phyloP scores from a whole-genome alignment of 2,797 vertebrate species.

The Myotis pilosus region DNA sequence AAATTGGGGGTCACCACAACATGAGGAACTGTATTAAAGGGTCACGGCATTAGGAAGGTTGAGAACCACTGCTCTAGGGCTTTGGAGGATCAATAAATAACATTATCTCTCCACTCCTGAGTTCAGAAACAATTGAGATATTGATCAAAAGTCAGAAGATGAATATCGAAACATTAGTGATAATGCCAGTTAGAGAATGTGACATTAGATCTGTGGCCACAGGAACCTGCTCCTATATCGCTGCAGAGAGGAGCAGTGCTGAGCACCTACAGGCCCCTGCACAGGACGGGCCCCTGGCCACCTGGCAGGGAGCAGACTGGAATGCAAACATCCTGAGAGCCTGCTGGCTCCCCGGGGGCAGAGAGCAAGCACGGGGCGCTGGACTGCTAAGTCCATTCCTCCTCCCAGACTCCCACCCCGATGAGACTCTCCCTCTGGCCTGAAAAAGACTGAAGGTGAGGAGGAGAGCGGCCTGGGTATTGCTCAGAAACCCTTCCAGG shows the following conservation, averaged over 20 bases:
- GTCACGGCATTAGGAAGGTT: too few relatives aligned
- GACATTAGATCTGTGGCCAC: not conserved
- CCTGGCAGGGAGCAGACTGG: not conserved
- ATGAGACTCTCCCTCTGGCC: not conserved
- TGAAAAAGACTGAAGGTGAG: not conserved
- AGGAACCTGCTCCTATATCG: not conserved
- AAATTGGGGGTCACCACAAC: too few relatives aligned
- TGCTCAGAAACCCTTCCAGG: not conserved
- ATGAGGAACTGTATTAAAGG: too few relatives aligned
- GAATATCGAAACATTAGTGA: not conserved
- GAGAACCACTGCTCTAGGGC: too few relatives aligned
- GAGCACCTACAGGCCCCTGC: not conserved
- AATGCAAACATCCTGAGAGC: accelerated
- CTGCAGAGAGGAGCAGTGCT: not conserved
- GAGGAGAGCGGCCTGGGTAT: not conserved
- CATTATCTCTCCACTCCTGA: not conserved
- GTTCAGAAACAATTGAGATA: not conserved
- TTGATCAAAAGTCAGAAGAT: not conserved
- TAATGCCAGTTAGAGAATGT: not conserved
- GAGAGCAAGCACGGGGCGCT: not conserved
- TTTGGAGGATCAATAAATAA: not conserved
- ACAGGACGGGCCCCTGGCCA: not conserved
- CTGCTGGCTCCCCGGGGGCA: not conserved
- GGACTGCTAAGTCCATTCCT: not conserved
- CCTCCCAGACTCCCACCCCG: not conserved